A percentile compares a stretch with the other conserved stretches of the same genome.
phyloP scores from a whole-genome alignment of 2,797 vertebrate genomes.

The Channa striata region DNA sequence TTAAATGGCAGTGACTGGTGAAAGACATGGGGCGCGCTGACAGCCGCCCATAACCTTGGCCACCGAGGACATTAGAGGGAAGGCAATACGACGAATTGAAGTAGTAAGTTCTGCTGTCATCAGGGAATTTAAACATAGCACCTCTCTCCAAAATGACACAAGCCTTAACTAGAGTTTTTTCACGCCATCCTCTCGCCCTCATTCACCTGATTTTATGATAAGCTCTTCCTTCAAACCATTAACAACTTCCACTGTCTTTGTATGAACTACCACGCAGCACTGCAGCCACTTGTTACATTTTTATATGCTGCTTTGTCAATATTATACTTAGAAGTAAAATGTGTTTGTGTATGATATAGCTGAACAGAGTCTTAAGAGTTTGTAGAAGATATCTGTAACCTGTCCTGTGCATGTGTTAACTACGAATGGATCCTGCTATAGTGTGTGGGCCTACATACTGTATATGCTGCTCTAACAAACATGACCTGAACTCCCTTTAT shows the following conservation, averaged over 20 bases:
- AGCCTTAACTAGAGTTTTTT: slow-evolving; percentile 84
- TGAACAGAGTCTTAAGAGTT: slow-evolving; percentile 60
- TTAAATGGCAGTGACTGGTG: slow-evolving; percentile 2
- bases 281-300: slow-evolving; percentile 56
- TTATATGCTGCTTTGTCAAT: slow-evolving; percentile 71
- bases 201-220: slow-evolving; percentile 39
- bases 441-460: slow-evolving; percentile 70
- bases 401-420: slow-evolving; percentile 81
- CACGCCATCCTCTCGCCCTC: slow-evolving; percentile 47
- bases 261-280: slow-evolving; percentile 50
- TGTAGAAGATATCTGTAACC: slow-evolving; percentile 66
- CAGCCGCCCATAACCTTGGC: slow-evolving; percentile 29
- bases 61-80: slow-evolving; percentile 23
- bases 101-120: slow-evolving; percentile 75
- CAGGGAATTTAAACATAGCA: slow-evolving; percentile 82
- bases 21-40: slow-evolving; percentile 25
- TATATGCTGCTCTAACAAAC: slow-evolving; percentile 78
- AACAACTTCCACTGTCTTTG: slow-evolving; percentile 44
- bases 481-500: slow-evolving; percentile 58
- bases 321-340: slow-evolving; percentile 59
- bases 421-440: slow-evolving; percentile 61
- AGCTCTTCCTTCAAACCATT: slow-evolving; percentile 57
- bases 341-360: slow-evolving; percentile 70
- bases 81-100: slow-evolving; percentile 70
- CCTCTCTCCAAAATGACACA: slow-evolving; percentile 76